Evolutionary conservation across 2,797 vertebrate species (phyloP), one percentile per base, ranked within the genome.

Genomic region (Simalia tracyae): DNA sequence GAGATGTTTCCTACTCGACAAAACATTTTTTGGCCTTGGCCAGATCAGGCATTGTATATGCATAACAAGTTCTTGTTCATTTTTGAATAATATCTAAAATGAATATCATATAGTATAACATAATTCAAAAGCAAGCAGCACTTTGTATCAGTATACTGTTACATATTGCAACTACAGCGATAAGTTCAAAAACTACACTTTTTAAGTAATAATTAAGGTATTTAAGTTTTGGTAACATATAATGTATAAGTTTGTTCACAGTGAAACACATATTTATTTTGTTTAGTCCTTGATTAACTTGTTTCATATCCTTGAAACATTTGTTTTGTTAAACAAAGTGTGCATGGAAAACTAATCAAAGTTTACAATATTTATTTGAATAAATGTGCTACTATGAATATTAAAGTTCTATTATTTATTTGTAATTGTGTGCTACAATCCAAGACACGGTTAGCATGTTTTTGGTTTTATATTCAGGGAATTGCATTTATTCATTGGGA

Each of bases 401-500:
- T 92, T 92, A 86, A 84, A 86, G 91, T n/a, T 61, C 88, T 89
- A 76, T 89, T 92, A 89, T 86, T 92, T 89, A 86, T 89, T 86
- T 92, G 68, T 76, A 89, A 92, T 86, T 92, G 84, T 57, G 50
- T 89, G 84, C 91, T 57, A 89, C 56, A 54, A 86, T 72, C 36
- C 28, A 92, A 89, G 64, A 92, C 76, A 22, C 5, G 60, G 12
- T 92, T 59, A 56, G 84, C 42, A 5, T 92, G 26, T 54, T 89
- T 86, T 61, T 54, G 19, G 42, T 76, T 76, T 86, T 90, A 87
- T 22, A 56, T 76, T n/a, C 66, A 56, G 56, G 89, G 42, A 76
- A 87, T 76, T 87, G 46, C 57, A 87, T 63, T 93, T 91, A 85
- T 31, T 94, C 92, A 89, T 94, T 95, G 95, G 87, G 81, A 93